Evolutionary conservation across 64 coral and sea anemone species (phyloP).

Genomic region (Catalaphyllia jardinei): DNA sequence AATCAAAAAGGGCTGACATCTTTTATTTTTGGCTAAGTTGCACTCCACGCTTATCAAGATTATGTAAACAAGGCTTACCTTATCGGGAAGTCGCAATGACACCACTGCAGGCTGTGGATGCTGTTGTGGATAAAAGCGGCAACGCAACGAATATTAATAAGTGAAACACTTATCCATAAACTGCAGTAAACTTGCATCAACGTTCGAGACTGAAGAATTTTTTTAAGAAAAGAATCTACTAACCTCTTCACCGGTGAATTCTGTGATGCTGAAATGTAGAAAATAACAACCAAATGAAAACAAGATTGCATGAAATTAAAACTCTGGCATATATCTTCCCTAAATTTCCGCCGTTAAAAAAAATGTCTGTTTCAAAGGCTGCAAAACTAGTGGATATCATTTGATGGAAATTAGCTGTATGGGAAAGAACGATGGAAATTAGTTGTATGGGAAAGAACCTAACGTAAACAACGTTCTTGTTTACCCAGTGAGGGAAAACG

Average conservation of each 20-base stretch:
- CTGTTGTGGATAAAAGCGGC: not conserved
- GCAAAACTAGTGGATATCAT: too few relatives aligned
- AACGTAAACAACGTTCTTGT: too few relatives aligned
- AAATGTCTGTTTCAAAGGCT: too few relatives aligned
- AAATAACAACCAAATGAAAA: not conserved
- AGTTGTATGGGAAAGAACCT: too few relatives aligned
- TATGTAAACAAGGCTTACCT: constrained; percentile 27
- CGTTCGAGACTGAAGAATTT: not conserved
- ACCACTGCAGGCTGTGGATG: constrained; percentile 70
- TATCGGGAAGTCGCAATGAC: constrained; percentile 74
- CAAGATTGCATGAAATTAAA: too few relatives aligned
- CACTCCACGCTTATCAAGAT: not conserved
- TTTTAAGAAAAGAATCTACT: not conserved
- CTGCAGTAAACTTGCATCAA: not conserved
- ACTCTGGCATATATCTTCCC: too few relatives aligned
- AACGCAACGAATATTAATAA: not conserved
- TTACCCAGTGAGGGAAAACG: too few relatives aligned
- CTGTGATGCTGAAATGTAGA: constrained; percentile 69
- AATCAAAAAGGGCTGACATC: too few relatives aligned
- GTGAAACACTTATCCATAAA: not conserved
- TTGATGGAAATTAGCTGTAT: too few relatives aligned
- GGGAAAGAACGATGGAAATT: too few relatives aligned
- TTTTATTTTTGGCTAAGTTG: too few relatives aligned
- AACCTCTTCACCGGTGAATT: constrained; percentile 90
- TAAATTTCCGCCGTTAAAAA: too few relatives aligned